phyloP scores from a whole-genome alignment of 2,797 vertebrate species.

The Hipposideros larvatus region DNA sequence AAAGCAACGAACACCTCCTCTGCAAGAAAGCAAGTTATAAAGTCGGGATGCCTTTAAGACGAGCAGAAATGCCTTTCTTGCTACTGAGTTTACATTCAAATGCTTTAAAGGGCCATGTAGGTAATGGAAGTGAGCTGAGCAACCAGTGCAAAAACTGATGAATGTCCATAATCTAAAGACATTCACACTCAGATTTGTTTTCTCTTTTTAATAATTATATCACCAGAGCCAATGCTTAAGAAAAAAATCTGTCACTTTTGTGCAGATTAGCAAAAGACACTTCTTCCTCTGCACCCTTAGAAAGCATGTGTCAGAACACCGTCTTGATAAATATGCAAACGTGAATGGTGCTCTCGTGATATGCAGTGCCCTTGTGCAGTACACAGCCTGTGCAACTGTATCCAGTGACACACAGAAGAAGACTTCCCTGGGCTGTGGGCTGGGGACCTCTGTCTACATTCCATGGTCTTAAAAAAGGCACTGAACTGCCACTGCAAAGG shows the following conservation, averaged over 20 bases:
- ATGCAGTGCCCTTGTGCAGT: accelerated
- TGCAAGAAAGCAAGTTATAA: neutral
- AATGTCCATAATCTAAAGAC: neutral
- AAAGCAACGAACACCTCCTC: neutral
- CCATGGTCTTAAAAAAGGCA: neutral
- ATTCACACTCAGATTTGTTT: neutral
- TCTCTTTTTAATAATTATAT: neutral
- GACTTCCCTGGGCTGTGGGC: neutral
- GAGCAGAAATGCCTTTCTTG: neutral
- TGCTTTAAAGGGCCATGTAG: neutral
- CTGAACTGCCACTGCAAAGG: neutral
- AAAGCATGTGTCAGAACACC: neutral
- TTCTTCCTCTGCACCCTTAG: neutral
- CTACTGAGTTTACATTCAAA: neutral
- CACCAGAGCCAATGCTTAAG: neutral
- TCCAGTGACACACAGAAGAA: neutral
- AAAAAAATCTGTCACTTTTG: neutral
- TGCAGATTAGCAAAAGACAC: neutral
- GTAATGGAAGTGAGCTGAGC: accelerated
- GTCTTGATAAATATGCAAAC: neutral
- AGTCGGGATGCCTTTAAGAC: neutral
- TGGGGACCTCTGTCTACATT: neutral
- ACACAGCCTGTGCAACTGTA: neutral
- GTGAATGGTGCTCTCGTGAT: accelerated
- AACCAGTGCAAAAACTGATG: accelerated